These are phyloP conservation scores for Emmelina monodactyla DNA, from an alignment of 2,888 invertebrate species.

Conservation along the genomic window DNA sequence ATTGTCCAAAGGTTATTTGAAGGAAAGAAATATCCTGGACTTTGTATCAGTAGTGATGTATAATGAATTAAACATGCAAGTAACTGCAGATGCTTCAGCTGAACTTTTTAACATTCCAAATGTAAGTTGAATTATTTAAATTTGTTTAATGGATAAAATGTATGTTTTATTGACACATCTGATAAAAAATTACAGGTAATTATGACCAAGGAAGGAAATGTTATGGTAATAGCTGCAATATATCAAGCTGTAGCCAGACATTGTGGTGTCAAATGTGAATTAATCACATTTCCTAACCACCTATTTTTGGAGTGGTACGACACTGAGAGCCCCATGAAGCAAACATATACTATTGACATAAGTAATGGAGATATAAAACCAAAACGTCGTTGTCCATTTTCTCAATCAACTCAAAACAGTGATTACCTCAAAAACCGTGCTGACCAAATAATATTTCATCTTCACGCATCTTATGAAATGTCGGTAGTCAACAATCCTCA, in stretches of 20 bases:
- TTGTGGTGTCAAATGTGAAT: slow-evolving; percentile 32
- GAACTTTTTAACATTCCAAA: not conserved
- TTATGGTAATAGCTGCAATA: slow-evolving; percentile 27
- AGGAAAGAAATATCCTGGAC: not conserved
- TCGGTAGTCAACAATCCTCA: too few relatives aligned
- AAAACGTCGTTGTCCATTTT: slow-evolving; percentile 35
- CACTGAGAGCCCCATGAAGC: slow-evolving; percentile 11
- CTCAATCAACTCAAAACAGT: slow-evolving; percentile 2
- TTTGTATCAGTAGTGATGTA: not conserved
- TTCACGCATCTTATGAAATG: too few relatives aligned
- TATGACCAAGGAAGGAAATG: slow-evolving; percentile 25
- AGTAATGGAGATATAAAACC: slow-evolving; percentile 26
- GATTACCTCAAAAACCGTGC: too few relatives aligned
- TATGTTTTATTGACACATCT: too few relatives aligned
- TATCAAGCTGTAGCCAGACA: slow-evolving; percentile 35
- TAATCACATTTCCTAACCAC: slow-evolving; percentile 40
- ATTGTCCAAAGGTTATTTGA: too few relatives aligned
- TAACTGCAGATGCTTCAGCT: not conserved
- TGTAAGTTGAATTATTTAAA: too few relatives aligned
- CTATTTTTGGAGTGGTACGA: slow-evolving; percentile 37
- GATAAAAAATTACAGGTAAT: slow-evolving; percentile 26
- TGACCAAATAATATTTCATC: too few relatives aligned
- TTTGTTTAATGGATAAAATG: not conserved
- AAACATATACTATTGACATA: slow-evolving; percentile 28
- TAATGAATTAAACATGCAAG: not conserved